These are phyloP conservation scores for Neoitamus cyanurus DNA, from an alignment of 2,888 invertebrate species.

Conservation along the genomic window DNA sequence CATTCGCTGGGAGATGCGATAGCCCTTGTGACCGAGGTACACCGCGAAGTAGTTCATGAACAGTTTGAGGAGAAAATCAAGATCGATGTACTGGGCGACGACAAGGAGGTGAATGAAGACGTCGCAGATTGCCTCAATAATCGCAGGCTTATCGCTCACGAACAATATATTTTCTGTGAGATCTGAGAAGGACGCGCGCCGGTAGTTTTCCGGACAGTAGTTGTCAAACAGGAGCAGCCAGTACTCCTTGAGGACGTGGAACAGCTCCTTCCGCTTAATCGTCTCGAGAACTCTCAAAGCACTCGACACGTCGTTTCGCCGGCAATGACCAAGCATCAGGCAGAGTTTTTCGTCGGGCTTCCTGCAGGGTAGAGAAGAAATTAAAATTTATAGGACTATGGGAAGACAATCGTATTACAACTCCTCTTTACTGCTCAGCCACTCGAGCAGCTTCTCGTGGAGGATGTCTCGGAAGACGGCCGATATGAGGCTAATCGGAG, in stretches of 20 bases:
- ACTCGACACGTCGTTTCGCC: background rate
- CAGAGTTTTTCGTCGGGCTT: constrained; percentile 44
- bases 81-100: constrained; percentile 61
- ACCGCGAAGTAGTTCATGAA: constrained; percentile 76
- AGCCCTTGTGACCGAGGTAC: constrained; percentile 71
- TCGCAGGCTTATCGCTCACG: constrained; percentile 58
- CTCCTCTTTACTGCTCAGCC: background rate
- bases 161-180: constrained; percentile 63
- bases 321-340: constrained; percentile 41
- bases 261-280: constrained; percentile 58
- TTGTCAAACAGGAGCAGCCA: constrained; percentile 51
- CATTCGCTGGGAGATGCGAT: constrained; percentile 66
- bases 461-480: constrained; percentile 63
- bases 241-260: constrained; percentile 36
- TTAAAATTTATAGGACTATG: background rate
- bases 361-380: background rate
- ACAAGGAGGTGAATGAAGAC: constrained; percentile 63
- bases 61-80: constrained; percentile 67
- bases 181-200: constrained; percentile 61
- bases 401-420: constrained; percentile 8
- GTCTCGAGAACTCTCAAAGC: constrained; percentile 51
- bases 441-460: constrained; percentile 58
- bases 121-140: constrained; percentile 64
- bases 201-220: constrained; percentile 50
- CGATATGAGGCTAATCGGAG: constrained; percentile 61